Evolutionary conservation across 2,888 invertebrate species (phyloP), one percentile per base, ranked within the genome.

Genomic region (Lepidonotus clava): DNA sequence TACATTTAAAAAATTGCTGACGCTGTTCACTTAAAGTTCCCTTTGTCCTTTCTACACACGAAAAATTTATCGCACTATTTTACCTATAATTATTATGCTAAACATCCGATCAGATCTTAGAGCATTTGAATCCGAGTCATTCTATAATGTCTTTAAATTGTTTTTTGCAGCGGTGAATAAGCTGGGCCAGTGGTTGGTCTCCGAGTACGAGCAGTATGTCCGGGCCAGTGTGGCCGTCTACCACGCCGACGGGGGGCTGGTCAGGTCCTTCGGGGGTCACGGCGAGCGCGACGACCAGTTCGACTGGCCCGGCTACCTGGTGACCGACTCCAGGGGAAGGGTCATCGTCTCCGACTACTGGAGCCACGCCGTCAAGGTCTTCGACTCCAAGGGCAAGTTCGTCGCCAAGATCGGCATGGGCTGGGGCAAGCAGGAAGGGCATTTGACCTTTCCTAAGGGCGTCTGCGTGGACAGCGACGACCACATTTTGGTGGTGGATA

Each of bases 381-480:
- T 80, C 28, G 80, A 80, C 46, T 28, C 28, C 24, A 5, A 46
- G 18, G 80, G 80, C 41, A 41, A 80, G 24, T 80, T 80, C 46
- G 41, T 80, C 46, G 0, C 41, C 28, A 80, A 41, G 41, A 40
- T 80, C 18, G 80, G 80, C 28, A n/a, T 28, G 18, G 80, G 80
- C 80, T 80, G 80, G 46, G 80, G 80, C 21, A 80, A 46, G 80
- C 41, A 80, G 46, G 80, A 80, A 1, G 80, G 80, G 1, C 41
- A 51, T n/a, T n/a, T 80, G 5, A 80, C 80, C 80, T 80, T 80
- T 46, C 80, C 80, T 24, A 80, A 80, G 46, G 80, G 80, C 1
- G 51, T 80, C 4, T 80, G 80, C 21, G 80, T 80, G 18, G 46
- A 46, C 32, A 51, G 24, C 18, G 41, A 46, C 21, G 80, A 80